A percentile compares a stretch with the other conserved stretches of the same genome.
phyloP scores from a whole-genome alignment of 2,888 invertebrate genomes.

The Sphaerophoria rueppellii region DNA sequence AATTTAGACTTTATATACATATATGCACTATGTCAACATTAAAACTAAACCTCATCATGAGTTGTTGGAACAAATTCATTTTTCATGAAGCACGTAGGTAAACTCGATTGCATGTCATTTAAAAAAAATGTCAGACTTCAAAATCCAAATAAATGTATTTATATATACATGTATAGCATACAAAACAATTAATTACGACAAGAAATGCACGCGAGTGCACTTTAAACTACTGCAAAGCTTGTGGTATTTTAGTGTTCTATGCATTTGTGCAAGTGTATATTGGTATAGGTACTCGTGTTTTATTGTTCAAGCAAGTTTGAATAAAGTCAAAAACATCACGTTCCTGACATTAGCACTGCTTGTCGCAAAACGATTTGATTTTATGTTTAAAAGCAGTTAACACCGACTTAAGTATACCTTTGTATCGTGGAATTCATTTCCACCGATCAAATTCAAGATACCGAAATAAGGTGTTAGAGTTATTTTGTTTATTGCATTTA shows the following conservation, averaged over 20 bases:
- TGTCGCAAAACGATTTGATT: conserved; percentile 9
- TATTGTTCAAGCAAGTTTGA: conserved; percentile 21
- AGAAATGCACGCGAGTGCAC: conserved; percentile 62
- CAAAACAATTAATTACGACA: conserved; percentile 30
- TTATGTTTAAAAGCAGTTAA: conserved; percentile 5
- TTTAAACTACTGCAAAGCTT: conserved; percentile 23
- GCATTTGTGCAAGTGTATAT: background rate
- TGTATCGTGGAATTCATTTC: conserved; percentile 23
- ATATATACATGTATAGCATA: background rate
- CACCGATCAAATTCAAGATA: conserved; percentile 9
- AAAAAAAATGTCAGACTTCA: conserved; percentile 47
- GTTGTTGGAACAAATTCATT: conserved; percentile 31
- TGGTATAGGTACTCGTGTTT: background rate
- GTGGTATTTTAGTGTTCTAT: conserved; percentile 19
- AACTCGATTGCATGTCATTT: background rate
- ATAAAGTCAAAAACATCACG: conserved; percentile 26
- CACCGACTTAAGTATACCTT: background rate
- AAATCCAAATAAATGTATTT: background rate
- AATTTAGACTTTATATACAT: too few relatives aligned
- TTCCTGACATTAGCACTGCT: conserved; percentile 29
- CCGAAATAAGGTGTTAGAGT: conserved; percentile 44
- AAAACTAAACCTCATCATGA: conserved; percentile 40
- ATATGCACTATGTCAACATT: too few relatives aligned
- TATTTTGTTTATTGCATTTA: conserved; percentile 11
- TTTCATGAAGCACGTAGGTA: conserved; percentile 13